These are phyloP conservation scores for Gari tellinella DNA, from an alignment of 2,888 invertebrate genomes.

Conservation along the genomic window DNA sequence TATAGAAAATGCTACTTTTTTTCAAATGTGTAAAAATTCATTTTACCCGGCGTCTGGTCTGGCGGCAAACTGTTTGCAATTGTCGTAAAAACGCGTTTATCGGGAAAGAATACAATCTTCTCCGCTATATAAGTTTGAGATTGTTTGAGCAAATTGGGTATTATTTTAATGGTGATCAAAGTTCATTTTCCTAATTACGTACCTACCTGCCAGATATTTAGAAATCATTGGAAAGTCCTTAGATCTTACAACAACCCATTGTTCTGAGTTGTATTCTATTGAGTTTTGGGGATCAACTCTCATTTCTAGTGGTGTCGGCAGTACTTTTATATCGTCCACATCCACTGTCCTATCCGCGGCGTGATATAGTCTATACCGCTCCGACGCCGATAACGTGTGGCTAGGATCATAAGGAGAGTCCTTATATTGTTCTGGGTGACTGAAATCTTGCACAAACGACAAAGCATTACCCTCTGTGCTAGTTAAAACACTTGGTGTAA, in stretches of 20 bases:
- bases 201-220: conserved; percentile 61
- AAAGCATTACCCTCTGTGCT: conserved; percentile 67
- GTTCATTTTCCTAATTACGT: no score
- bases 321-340: conserved; percentile 16
- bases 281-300: conserved; percentile 9
- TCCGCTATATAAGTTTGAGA: no score
- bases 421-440: conserved; percentile 62
- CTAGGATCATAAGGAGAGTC: conserved; percentile 35
- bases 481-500: conserved; percentile 54
- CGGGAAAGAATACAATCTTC: no score
- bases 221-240: conserved; percentile 56
- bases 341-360: background rate
- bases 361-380: conserved; percentile 41
- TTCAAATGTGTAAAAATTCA: no score
- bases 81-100: no score
- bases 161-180: no score
- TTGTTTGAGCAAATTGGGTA: no score
- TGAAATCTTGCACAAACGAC: conserved; percentile 61
- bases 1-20: no score
- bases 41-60: no score
- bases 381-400: conserved; percentile 27
- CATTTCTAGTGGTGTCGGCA: conserved; percentile 49
- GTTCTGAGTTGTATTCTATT: conserved; percentile 42
- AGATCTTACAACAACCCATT: conserved; percentile 63
- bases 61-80: no score